Evolutionary conservation across 2,888 invertebrate genomes (phyloP), one percentile per base, ranked within the genome.

Genomic region (Lepeophtheirus nordmannii): DNA sequence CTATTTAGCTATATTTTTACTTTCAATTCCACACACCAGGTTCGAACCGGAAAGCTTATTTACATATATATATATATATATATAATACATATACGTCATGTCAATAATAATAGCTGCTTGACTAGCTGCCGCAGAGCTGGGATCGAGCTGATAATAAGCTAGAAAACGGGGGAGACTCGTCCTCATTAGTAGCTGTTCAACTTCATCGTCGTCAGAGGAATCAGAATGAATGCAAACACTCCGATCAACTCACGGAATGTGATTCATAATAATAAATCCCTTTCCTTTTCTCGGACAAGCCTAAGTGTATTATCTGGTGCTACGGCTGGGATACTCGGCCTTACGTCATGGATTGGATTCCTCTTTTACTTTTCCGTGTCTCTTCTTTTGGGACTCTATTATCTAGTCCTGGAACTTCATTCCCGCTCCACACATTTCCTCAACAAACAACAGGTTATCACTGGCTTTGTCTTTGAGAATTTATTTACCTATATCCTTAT

Each of bases 401-500:
- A 63, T 56, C 56, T 63, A 5, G 11, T 63, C 22, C 22, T 20
- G 12, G 22, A 46, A 12, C 20, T 53, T 12, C 22, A 53, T 12
- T 63, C 63, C n/a, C 22, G 38, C 56, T 17, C 20, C 14, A 23
- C 37, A 17, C 56, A 56, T 38, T 63, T 63, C 63, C 56, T 63
- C 56, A 56, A 20, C 7, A 63, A 63, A 37, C 63, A 63, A 30
- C 63, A 63, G 22, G 12, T 63, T 2, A 53, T 63, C 46, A 63
- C 63, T 8, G 23, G 30, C 22, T 63, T 53, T 23, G 63, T 63
- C 46, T 53, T 63, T 53, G 63, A 63, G 17, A 63, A 63, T 30
- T 53, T 63, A 11, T 63, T 63, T 53, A 63, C 63, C 1, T 63
- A 63, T 53, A 63, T 63, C 9, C 63, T 63, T 17, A 56, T 63